These are phyloP conservation scores for Tridacna crocea DNA, from an alignment of 2,888 invertebrate species.

Conservation along the genomic window DNA sequence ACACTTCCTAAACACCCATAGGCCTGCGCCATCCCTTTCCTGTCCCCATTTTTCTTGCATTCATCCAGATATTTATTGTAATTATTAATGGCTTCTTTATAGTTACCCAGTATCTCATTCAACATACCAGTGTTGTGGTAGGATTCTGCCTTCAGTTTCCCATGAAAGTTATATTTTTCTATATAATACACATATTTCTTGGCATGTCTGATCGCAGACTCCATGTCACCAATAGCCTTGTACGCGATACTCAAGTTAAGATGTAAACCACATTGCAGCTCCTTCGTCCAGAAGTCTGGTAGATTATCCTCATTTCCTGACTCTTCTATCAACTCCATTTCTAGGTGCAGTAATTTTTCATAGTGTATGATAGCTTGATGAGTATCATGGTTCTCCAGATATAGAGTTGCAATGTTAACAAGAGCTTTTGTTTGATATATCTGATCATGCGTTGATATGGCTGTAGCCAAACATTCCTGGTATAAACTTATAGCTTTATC, in stretches of 20 bases:
- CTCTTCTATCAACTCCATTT: constrained; percentile 72
- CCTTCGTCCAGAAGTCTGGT: constrained; percentile 81
- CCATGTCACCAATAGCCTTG: constrained; percentile 80
- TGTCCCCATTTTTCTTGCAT: constrained; percentile 72
- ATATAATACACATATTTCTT: constrained; percentile 66
- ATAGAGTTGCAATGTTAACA: constrained; percentile 82
- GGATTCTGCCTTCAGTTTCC: constrained; percentile 73
- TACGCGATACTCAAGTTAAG: constrained; percentile 82
- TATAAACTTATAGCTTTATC: constrained; percentile 79
- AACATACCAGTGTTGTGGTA: constrained; percentile 81
- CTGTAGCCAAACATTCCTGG: constrained; percentile 79
- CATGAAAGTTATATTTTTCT: constrained; percentile 67
- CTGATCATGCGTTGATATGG: constrained; percentile 81
- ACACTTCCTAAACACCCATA: constrained; percentile 82
- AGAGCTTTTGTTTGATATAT: constrained; percentile 81
- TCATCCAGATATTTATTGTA: constrained; percentile 75
- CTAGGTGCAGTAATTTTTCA: constrained; percentile 80
- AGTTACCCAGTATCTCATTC: constrained; percentile 79
- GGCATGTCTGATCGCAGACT: constrained; percentile 77
- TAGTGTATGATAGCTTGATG: constrained; percentile 81
- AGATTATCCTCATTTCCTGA: constrained; percentile 64
- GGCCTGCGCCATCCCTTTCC: constrained; percentile 76
- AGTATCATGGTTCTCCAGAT: constrained; percentile 77
- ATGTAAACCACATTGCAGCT: constrained; percentile 80
- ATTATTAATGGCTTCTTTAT: constrained; percentile 75